Conservation (phyloP, 2,888 invertebrate species). For the Drosophila neoperkinsi region DNA sequence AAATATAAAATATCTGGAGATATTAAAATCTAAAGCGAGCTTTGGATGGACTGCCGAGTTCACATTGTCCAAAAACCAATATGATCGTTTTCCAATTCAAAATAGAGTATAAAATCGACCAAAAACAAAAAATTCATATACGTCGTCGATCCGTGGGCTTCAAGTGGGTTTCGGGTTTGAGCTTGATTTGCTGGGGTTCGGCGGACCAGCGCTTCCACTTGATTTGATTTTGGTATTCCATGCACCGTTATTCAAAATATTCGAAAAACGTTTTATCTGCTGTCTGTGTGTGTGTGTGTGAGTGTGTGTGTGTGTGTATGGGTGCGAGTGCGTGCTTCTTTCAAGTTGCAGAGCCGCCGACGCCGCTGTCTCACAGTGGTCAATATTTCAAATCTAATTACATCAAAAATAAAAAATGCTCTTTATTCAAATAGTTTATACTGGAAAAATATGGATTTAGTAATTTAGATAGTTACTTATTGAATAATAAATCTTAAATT, state of each 20-base stretch:
- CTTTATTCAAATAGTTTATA: conserved; percentile 11
- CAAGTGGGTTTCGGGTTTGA: conserved; percentile 48
- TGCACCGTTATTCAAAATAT: conserved; percentile 80
- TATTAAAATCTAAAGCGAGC: background rate
- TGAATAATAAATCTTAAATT: background rate
- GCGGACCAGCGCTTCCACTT: conserved; percentile 70
- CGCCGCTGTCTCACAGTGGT: conserved; percentile 27
- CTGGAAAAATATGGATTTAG: background rate
- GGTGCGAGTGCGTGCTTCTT: conserved; percentile 50
- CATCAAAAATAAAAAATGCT: background rate
- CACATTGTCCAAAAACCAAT: background rate
- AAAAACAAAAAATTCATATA: conserved; percentile 65
- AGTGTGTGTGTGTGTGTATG: conserved; percentile 12
- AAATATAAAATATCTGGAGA: background rate
- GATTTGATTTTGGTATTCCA: conserved; percentile 81
- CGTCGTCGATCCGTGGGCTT: conserved; percentile 73
- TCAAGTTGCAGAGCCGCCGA: conserved; percentile 50
- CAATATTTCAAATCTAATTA: conserved; percentile 19
- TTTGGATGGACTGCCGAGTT: background rate
- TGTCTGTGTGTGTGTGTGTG: conserved; percentile 3
- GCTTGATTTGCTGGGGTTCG: conserved; percentile 25
- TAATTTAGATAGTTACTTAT: background rate
- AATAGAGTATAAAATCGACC: conserved; percentile 5
- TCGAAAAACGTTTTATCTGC: conserved; percentile 78
- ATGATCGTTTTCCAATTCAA: background rate